Percentiles rank a stretch among this genome's conserved stretches.
phyloP scores from a whole-genome alignment of 1,140 invertebrate genomes.

The Conus ventricosus region DNA sequence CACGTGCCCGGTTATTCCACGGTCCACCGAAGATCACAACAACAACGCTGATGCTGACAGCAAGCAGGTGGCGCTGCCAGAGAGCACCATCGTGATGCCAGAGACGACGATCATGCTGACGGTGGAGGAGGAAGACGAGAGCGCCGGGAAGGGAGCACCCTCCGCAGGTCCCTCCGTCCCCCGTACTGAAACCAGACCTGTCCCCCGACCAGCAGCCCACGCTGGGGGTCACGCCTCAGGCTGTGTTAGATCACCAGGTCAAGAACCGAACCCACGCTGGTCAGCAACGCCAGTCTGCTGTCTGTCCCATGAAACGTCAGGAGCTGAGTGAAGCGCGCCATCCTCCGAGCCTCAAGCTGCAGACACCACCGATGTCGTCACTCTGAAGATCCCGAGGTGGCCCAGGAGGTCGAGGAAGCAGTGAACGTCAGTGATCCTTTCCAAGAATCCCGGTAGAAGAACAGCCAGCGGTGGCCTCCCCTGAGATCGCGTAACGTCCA shows the following conservation, averaged over 20 bases:
- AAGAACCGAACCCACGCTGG: neutral
- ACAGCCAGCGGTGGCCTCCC: neutral
- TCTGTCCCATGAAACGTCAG: neutral
- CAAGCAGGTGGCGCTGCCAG: neutral
- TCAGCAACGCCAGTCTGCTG: conserved; percentile 11
- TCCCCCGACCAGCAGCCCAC: neutral
- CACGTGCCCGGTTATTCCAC: neutral
- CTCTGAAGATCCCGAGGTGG: neutral
- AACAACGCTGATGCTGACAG: neutral
- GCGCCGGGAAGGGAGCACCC: neutral
- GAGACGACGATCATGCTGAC: neutral
- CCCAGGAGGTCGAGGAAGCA: neutral
- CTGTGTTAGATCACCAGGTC: neutral
- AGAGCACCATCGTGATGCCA: neutral
- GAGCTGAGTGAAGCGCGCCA: neutral
- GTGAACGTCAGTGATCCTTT: neutral
- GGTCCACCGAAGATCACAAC: neutral
- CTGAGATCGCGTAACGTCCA: neutral
- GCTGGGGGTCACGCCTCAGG: too few species aligned
- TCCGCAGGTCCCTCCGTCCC: neutral
- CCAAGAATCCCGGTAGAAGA: neutral
- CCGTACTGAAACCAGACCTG: neutral
- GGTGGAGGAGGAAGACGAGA: conserved; percentile 9
- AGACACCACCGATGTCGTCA: neutral
- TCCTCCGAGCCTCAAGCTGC: neutral